Conservation (phyloP, 2,113 vertebrate genomes). For the Syngnathus floridae region DNA sequence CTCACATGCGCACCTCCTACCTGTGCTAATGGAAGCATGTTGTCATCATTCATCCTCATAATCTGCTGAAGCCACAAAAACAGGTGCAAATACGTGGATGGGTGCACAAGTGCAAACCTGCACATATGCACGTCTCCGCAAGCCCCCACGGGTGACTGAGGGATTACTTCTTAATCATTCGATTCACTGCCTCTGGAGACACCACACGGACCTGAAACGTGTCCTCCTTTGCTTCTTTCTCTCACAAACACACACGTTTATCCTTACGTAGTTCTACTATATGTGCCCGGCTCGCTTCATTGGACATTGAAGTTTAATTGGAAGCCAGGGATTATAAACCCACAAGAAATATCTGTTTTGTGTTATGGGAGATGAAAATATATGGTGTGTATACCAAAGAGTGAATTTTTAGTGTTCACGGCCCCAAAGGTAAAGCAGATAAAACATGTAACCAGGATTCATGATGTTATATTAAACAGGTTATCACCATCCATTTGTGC, state of each 20-base stretch:
- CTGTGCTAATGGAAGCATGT: conserved; percentile 22
- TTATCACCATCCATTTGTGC: conserved; percentile 28
- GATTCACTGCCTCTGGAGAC: conserved; percentile 58
- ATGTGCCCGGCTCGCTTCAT: conserved; percentile 19
- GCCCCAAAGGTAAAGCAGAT: conserved; percentile 23
- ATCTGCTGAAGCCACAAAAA: conserved; percentile 36
- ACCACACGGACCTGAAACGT: conserved; percentile 12
- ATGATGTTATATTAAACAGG: neutral
- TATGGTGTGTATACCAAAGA: conserved; percentile 21
- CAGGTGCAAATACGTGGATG: conserved; percentile 15
- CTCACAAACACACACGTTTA: conserved; percentile 8
- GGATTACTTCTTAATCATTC: conserved; percentile 69
- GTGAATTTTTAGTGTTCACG: conserved; percentile 24
- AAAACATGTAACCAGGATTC: conserved; percentile 1
- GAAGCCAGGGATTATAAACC: conserved; percentile 53
- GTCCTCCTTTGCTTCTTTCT: conserved; percentile 20
- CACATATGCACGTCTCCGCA: conserved; percentile 29
- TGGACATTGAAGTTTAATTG: conserved; percentile 52
- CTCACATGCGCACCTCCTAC: neutral
- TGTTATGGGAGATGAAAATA: conserved; percentile 35
- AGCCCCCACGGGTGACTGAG: conserved; percentile 38
- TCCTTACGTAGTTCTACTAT: neutral
- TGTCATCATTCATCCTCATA: conserved; percentile 29
- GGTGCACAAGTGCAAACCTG: neutral
- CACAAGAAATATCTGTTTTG: conserved; percentile 34